Percentiles rank a stretch among this genome's conserved stretches.
phyloP scores from a whole-genome alignment of 2,888 invertebrate genomes.

The Proisotoma minuta region DNA sequence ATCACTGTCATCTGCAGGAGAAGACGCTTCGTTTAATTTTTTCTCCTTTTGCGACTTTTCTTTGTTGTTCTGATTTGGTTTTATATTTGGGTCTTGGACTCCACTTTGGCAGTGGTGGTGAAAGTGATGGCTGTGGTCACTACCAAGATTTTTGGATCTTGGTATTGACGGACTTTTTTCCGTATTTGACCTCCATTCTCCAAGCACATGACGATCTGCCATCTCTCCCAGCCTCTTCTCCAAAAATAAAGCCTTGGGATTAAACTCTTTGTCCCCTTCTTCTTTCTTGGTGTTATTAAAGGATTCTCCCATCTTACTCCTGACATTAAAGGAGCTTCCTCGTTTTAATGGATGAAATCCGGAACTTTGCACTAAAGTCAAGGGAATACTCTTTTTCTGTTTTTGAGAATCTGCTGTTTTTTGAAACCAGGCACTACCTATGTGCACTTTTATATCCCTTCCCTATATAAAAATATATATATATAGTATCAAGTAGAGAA shows the following conservation, averaged over 20 bases:
- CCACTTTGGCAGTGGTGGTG: slow-evolving; percentile 5
- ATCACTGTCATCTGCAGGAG: slow-evolving; percentile 28
- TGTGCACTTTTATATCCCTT: slow-evolving; percentile 31
- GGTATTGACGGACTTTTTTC: slow-evolving; percentile 10
- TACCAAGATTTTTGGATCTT: slow-evolving; percentile 6
- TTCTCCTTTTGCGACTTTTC: slow-evolving; percentile 10
- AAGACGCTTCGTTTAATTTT: slow-evolving; percentile 2
- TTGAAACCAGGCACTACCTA: slow-evolving; percentile 21
- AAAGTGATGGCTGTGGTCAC: slow-evolving; percentile 13
- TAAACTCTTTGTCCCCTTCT: slow-evolving; percentile 14
- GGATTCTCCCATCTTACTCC: slow-evolving; percentile 10
- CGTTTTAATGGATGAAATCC: slow-evolving; percentile 17
- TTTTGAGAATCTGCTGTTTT: slow-evolving; percentile 9
- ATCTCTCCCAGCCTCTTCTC: slow-evolving; percentile 4
- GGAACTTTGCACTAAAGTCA: not conserved
- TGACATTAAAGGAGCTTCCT: slow-evolving; percentile 16
- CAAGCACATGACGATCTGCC: not conserved
- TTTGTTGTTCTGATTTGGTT: slow-evolving; percentile 9
- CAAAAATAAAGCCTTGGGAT: slow-evolving; percentile 18
- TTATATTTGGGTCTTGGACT: not conserved
- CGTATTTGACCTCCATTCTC: slow-evolving; percentile 8
- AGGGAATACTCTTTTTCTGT: not conserved
- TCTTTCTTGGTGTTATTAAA: not conserved
- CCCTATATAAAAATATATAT: slow-evolving; percentile 19
- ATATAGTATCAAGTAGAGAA: not conserved